Base-by-base conservation (phyloP, 1,140 invertebrate species). In the Fopius arisanus region DNA sequence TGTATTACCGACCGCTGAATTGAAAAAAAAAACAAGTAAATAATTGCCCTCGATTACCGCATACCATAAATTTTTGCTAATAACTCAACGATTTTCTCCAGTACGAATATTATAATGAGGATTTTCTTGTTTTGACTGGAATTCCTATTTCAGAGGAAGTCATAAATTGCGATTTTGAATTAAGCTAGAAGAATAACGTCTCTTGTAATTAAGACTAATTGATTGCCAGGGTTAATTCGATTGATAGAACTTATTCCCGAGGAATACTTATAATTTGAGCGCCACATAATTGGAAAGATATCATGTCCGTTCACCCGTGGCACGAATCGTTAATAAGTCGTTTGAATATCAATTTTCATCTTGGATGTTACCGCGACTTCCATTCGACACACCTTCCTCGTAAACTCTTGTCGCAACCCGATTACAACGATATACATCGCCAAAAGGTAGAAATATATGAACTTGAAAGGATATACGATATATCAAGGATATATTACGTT, bases 341-440 rank as follows among this genome's bases (percentile, higher is more conserved):
- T 43, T 21, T 51, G 41, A 66, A 70, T 68, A 74, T 69, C 67
- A 74, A 74, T 74, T 74, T 54, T 40, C 67, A 68, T 69, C 62
- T 29, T 26, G 40, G 37, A 72, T 72, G 63, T 66, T 72, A 40
- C 23, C 62, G 23, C 67, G 26, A 74, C 51, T 69, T 33, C 33
- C 54, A 65, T 74, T 65, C 66, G 67, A 74, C 73, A 74, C 73
- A 74, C 73, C 73, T 74, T 74, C 73, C 66, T 74, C 73, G 54
- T 74, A 74, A 74, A 74, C 59, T 70, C 67, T 67, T 31, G 67
- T 69, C 29, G 28, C 66, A 68, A 41, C 19, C 54, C 54, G 54
- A 59, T 59, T 59, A 26, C 54, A 59, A 59, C 54, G 54, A 59
- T 59, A 59, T 59, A 59, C 54, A 59, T 59, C 54, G 54, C 10